Evolutionary conservation across 2,888 invertebrate genomes (phyloP), one percentile per base, ranked within the genome.

Genomic region (Bugula neritina): DNA sequence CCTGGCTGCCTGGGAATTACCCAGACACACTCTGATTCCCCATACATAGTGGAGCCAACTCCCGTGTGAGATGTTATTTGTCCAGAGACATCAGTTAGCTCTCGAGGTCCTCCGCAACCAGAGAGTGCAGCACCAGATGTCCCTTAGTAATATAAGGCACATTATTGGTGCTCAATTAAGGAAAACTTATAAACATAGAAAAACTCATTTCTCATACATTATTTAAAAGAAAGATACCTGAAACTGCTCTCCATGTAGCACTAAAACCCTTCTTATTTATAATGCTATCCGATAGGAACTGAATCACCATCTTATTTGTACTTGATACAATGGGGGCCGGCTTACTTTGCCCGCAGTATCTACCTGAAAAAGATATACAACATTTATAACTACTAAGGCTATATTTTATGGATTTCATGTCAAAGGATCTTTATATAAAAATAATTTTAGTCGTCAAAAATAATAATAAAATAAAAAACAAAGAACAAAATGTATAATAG

Each of bases 291-390:
- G 63, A 63, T 31, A 63, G 13, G 31, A 63, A 63, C 63, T 63
- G 63, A 13, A 63, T 31, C 1, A 63, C 63, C 29, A 63, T 21
- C 27, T 25, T 63, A n/a, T 31, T 63, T 10, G 25, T 27, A 25
- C 10, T 63, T 13, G 63, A 63, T 13, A 63, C 63, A 13, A 63
- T 63, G 27, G 63, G 63, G 5, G 63, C 63, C 3, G 63, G 63
- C 10, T 21, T 27, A 63, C 63, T 63, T 31, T 63, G 63, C 2
- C 63, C 63, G 31, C 63, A 63, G n/a, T 63, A 63, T 63, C 63
- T 63, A 13, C 63, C 63, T 63, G 63, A 3, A 13, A 52, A 13
- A 10, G 21, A 52, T 52, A 52, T 52, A 52, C 10, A n/a, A n/a
- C n/a, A n/a, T n/a, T n/a, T n/a, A n/a, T n/a, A n/a, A n/a, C n/a